A percentile compares a stretch with the other conserved stretches of the same genome.
Evolutionary conservation across 2,888 invertebrate genomes (phyloP).

Genomic region (Tiliacea aurago): DNA sequence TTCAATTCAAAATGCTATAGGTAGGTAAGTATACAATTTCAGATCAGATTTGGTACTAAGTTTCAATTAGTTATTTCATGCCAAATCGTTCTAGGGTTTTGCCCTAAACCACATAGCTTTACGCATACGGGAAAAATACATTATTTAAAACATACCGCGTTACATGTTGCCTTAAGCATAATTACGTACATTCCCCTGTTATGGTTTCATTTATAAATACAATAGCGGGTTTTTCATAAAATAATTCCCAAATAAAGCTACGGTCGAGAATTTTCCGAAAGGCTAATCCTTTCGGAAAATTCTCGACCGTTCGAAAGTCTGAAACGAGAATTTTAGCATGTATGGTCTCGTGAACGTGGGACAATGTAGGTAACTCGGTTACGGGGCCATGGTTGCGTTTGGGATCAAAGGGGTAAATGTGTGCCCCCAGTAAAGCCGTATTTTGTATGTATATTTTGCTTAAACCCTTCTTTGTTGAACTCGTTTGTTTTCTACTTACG

Average conservation of each 20-base stretch:
- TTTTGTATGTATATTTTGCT: slow-evolving; percentile 42
- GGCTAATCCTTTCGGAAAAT: slow-evolving; percentile 22
- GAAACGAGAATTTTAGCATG: slow-evolving; percentile 24
- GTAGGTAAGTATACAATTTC: not conserved
- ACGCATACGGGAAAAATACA: slow-evolving; percentile 7
- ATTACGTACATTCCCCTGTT: not conserved
- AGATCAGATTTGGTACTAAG: not conserved
- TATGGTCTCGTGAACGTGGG: slow-evolving; percentile 24
- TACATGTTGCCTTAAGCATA: not conserved
- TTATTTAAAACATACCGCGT: not conserved
- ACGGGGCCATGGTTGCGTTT: slow-evolving; percentile 55
- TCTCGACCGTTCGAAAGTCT: slow-evolving; percentile 4
- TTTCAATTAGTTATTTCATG: not conserved
- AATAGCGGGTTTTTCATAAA: not conserved
- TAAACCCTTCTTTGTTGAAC: slow-evolving; percentile 40
- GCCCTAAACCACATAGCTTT: not conserved
- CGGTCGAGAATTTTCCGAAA: no score
- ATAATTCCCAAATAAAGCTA: not conserved
- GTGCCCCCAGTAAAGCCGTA: slow-evolving; percentile 37
- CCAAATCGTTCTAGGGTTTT: slow-evolving; percentile 4
- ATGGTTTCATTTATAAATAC: not conserved
- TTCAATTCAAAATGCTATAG: no score
- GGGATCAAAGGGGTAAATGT: slow-evolving; percentile 55
- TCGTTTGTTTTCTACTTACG: slow-evolving; percentile 43
- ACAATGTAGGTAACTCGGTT: slow-evolving; percentile 53